Conservation (phyloP, 2,797 vertebrate species). For the Ispidina lecontei region DNA sequence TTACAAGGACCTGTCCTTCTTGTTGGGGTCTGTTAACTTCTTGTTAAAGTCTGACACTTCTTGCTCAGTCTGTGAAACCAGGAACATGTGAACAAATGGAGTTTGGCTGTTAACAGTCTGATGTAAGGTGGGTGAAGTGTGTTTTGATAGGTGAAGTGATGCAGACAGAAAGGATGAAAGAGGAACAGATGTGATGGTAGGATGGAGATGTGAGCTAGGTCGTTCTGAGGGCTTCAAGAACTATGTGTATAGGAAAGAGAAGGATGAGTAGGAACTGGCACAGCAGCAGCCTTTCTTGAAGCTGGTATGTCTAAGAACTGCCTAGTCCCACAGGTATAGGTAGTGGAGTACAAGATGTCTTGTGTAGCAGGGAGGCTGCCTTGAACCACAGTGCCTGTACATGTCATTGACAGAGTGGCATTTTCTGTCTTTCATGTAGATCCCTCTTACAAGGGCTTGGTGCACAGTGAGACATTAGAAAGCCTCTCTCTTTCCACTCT, state of each 20-base stretch:
- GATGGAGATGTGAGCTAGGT: not conserved
- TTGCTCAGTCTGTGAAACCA: not conserved
- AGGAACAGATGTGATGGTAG: not conserved
- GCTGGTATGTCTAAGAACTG: not conserved
- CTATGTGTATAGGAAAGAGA: not conserved
- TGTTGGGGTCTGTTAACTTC: not conserved
- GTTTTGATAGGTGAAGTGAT: not conserved
- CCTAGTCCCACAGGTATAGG: not conserved
- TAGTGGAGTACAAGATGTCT: not conserved
- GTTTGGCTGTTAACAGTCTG: not conserved
- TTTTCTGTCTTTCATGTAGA: not conserved
- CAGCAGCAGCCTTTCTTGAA: not conserved
- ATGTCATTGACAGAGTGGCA: rapidly evolving
- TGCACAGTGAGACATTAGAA: not conserved
- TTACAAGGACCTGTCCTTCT: not conserved
- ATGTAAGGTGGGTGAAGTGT: not conserved
- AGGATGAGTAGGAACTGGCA: not conserved
- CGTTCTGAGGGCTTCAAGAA: not conserved
- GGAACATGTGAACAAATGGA: not conserved
- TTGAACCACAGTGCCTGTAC: not conserved
- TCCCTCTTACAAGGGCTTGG: not conserved
- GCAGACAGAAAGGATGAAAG: not conserved
- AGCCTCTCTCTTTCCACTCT: not conserved
- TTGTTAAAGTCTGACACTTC: not conserved
- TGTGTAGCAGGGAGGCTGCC: not conserved